Base-by-base conservation (phyloP, 2,888 invertebrate genomes). In the Hesperia comma region DNA sequence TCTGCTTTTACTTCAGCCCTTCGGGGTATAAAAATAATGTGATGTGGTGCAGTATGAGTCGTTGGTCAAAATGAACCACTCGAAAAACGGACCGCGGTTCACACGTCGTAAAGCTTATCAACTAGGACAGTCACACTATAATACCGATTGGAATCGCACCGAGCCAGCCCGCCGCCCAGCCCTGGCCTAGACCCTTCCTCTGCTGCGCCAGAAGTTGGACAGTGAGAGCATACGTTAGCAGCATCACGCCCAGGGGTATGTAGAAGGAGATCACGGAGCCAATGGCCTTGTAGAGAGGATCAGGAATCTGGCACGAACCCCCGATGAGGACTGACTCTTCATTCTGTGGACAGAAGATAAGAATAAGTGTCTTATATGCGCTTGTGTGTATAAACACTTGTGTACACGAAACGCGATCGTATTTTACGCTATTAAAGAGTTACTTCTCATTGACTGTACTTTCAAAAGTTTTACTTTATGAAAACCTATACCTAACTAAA, bases 181-280 rank as follows among this genome's bases (percentile, higher is more conserved):
- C 96, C 63, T 94, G 91, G 0, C 92, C 92, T 2, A 92, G 78
- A 72, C 96, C 97, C 82, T 96, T 96, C 75, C 95, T 94, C 87
- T 98, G 98, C 69, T 96, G 92, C 46, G 98, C 97, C 79, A 99
- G 91, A 33, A 99, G 93, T 68, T 96, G 94, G 17, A 99, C 97
- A 0, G 99, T 99, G 75, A 98, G 93, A 6, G 97, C 96, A 82
- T 99, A 99, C n/a, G 98, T 98, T 69, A 98, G 93, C 80, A 98
- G 94, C 99, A 99, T 99, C 74, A 99, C 98, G 53, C 96, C 94
- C 72, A 99, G 93, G 0, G 99, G 99, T 71, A 99, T 98, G 93
- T 99, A 98, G 92, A 99, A 99, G 75, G 98, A 98, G 77, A 98
- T 96, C 78, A 98, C 96, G 64, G 98, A 98, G 43, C 99, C 99